phyloP scores from a whole-genome alignment of 1,140 invertebrate genomes.

The Lepidurus arcticus region DNA sequence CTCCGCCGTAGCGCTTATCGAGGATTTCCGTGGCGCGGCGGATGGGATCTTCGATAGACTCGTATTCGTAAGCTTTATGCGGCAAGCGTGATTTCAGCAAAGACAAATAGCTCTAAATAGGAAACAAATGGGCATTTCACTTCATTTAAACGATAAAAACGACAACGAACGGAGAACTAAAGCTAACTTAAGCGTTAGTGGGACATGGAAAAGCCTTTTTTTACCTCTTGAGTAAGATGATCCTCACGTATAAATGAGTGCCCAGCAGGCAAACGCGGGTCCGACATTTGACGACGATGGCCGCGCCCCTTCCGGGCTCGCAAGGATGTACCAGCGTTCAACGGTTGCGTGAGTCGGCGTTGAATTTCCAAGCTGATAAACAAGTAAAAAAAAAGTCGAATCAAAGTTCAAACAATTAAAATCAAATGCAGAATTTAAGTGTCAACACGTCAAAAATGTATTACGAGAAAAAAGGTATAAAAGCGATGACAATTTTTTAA shows the following conservation, averaged over 20 bases:
- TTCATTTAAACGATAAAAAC: conserved; percentile 23
- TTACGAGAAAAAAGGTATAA: no score
- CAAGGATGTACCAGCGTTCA: conserved; percentile 11
- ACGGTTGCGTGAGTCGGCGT: conserved; percentile 14
- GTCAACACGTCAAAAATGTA: no score
- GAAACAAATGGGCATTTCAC: conserved; percentile 20
- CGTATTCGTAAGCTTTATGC: conserved; percentile 50
- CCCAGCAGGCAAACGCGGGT: conserved; percentile 40
- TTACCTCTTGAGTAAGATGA: background rate
- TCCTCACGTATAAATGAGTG: background rate
- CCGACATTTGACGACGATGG: conserved; percentile 50
- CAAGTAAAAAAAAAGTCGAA: background rate
- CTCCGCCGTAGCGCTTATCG: conserved; percentile 26
- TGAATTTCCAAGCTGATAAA: background rate
- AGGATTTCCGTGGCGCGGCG: conserved; percentile 35
- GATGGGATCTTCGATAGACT: conserved; percentile 46
- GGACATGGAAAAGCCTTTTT: background rate
- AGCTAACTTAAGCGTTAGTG: background rate
- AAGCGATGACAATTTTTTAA: no score
- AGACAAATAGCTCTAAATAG: conserved; percentile 39
- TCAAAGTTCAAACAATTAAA: background rate
- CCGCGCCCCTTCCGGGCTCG: conserved; percentile 45
- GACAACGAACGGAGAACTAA: background rate
- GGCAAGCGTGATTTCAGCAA: conserved; percentile 40
- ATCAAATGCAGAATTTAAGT: background rate